Evolutionary conservation across 2,113 vertebrate genomes (phyloP), one percentile per base, ranked within the genome.

Genomic region (Raphicerus campestris): DNA sequence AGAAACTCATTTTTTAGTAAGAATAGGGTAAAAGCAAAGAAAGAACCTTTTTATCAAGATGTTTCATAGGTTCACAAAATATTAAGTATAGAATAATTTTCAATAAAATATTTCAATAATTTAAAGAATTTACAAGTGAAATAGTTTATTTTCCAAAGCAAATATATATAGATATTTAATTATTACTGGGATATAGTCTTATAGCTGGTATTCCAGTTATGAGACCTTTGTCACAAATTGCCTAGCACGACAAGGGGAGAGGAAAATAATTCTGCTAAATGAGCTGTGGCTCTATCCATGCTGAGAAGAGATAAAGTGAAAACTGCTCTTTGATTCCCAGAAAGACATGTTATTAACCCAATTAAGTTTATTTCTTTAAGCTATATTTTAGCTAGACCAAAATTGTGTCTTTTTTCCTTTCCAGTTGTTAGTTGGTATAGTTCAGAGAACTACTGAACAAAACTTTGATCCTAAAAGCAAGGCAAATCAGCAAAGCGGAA

Each of bases 261-360:
- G 6, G 5, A 2, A 45, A 60, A 61, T 11, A 32, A 32, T 2
- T 42, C 42, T 87, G 35, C 7, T 82, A 49, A 84, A 47, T 87
- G 51, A 89, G 10, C 32, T 66, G 9, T 13, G 55, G 5, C 24
- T 93, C 5, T 86, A 17, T 45, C 42, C 70, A 70, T 45, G 22
- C 17, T 70, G 22, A 87, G n/a, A 73, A 80, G 73, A 94, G 77
- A 75, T 51, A 47, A 86, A 96, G 51, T 19, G 26, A 81, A 96
- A 95, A 61, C 19, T 75, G 2, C 17, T 90, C 30, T 87, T 92
- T 95, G 42, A 90, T 82, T 97, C 16, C 13, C 85, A 11, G 10
- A 87, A 96, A 95, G 20, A 84, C 89, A 89, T n/a, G 16, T 61
- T 91, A 96, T 85, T 56, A 81, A 86, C 24, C 13, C 51, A 96